Evolutionary conservation across 2,113 vertebrate species (phyloP).

Genomic region (Oryzias celebensis): DNA sequence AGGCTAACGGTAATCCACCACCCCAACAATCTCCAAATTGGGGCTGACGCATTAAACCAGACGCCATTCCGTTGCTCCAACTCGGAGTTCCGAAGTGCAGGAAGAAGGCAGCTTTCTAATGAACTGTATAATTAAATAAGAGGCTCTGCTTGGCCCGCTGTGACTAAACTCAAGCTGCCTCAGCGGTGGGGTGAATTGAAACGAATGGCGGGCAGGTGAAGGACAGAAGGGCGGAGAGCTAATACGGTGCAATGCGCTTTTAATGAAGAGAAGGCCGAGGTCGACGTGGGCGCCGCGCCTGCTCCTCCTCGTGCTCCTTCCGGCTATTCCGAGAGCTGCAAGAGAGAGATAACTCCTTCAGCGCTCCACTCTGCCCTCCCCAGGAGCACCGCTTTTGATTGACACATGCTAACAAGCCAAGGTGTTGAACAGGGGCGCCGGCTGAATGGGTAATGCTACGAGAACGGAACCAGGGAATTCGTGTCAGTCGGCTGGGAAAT

Average conservation of each 20-base stretch:
- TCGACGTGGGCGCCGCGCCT: neutral
- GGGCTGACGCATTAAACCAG: conserved; percentile 56
- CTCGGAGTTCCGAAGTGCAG: conserved; percentile 9
- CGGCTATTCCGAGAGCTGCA: conserved; percentile 22
- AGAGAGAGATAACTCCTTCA: conserved; percentile 47
- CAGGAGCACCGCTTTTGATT: conserved; percentile 59
- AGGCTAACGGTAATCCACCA: conserved; percentile 54
- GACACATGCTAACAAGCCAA: conserved; percentile 77
- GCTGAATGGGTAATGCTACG: conserved; percentile 56
- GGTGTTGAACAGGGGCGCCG: conserved; percentile 54
- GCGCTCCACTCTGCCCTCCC: conserved; percentile 47
- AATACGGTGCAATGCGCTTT: conserved; percentile 59
- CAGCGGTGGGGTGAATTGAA: conserved; percentile 52
- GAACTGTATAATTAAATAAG: conserved; percentile 73
- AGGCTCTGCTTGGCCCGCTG: conserved; percentile 41
- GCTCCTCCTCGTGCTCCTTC: neutral
- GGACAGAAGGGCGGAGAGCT: conserved; percentile 51
- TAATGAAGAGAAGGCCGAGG: conserved; percentile 55
- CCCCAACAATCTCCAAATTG: conserved; percentile 65
- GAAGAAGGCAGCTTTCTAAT: conserved; percentile 52
- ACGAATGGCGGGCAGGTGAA: conserved; percentile 62
- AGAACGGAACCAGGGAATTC: conserved; percentile 59
- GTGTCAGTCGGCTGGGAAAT: conserved; percentile 27
- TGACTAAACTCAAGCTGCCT: conserved; percentile 25
- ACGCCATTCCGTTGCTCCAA: conserved; percentile 42